These are phyloP conservation scores for Regulus satrapa DNA, from an alignment of 2,113 vertebrate species.

Conservation along the genomic window DNA sequence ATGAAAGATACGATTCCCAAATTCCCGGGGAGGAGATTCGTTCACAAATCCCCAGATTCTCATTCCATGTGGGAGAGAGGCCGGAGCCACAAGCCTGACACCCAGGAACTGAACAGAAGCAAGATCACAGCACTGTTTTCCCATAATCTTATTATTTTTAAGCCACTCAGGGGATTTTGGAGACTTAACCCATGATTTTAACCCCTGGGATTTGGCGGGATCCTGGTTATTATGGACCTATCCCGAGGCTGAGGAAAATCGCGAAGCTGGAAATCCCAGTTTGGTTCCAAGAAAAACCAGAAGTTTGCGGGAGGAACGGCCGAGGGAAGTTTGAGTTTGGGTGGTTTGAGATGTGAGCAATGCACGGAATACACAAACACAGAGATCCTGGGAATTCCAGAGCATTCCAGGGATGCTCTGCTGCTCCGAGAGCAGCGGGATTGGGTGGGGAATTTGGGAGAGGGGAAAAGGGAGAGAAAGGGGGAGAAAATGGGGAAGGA, in stretches of 20 bases:
- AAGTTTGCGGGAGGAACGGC: neutral
- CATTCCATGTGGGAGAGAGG: fast-evolving
- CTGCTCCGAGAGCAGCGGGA: neutral
- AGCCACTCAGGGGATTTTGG: neutral
- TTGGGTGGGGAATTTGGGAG: neutral
- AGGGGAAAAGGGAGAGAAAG: too few relatives aligned
- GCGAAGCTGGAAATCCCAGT: neutral
- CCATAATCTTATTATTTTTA: neutral
- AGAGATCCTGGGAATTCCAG: neutral
- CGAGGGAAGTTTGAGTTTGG: neutral
- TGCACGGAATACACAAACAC: neutral
- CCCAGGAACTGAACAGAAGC: neutral
- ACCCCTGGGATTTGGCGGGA: neutral
- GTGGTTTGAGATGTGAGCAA: neutral
- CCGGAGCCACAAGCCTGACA: neutral
- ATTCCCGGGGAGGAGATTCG: neutral
- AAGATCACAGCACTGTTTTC: neutral
- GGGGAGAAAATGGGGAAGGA: neutral
- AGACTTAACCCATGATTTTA: neutral
- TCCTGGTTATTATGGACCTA: neutral
- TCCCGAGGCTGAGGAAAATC: neutral
- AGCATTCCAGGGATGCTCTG: neutral
- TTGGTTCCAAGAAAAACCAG: neutral
- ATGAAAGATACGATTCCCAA: neutral
- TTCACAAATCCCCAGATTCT: neutral